Percentiles rank a stretch among this genome's conserved stretches.
Evolutionary conservation across 2,113 vertebrate species (phyloP).

Genomic region (Catagonus wagneri): DNA sequence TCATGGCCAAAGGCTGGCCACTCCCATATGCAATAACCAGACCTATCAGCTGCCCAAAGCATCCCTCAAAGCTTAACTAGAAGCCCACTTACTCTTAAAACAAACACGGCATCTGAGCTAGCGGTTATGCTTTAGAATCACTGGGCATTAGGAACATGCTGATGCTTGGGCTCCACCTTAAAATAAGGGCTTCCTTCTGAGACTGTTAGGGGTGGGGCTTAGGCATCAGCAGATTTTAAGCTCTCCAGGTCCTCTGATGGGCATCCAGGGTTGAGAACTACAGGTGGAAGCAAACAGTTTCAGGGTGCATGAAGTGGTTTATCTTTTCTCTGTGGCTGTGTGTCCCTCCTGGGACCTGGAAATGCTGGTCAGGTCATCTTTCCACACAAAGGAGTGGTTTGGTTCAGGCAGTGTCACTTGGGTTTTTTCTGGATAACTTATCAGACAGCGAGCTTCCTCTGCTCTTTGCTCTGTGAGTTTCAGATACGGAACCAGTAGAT

Average conservation of each 20-base stretch:
- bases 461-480: not conserved
- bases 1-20: not conserved
- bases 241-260: not conserved
- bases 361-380: not conserved
- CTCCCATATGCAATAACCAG: not conserved
- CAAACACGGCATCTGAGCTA: not conserved
- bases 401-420: not conserved
- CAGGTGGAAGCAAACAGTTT: not conserved
- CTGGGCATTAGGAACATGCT: not conserved
- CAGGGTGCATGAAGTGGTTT: not conserved
- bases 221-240: not conserved
- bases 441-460: not conserved
- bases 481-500: not conserved
- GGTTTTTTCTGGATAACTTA: not conserved
- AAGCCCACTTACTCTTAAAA: not conserved
- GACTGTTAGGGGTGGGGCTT: rapidly evolving
- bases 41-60: not conserved
- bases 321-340: not conserved
- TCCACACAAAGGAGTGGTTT: not conserved
- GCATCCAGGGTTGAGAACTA: not conserved
- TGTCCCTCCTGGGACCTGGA: not conserved
- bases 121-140: not conserved
- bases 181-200: not conserved
- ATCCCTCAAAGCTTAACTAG: not conserved
- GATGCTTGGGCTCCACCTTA: not conserved